A percentile compares a stretch with the other conserved stretches of the same genome.
phyloP scores from a whole-genome alignment of 2,888 invertebrate species.

The Andrena fulva region DNA sequence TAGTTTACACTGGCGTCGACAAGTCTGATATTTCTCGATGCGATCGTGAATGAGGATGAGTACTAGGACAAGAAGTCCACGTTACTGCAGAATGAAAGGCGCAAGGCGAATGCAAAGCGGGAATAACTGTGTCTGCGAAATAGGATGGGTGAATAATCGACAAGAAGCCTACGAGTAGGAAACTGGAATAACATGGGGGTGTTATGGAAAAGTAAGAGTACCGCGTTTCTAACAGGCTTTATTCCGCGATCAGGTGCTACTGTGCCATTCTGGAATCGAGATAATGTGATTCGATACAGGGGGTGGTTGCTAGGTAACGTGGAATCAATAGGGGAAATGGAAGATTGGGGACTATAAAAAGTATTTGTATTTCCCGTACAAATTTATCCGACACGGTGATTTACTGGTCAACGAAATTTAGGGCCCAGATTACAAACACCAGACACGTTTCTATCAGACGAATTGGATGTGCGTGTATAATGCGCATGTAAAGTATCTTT shows the following conservation, averaged over 20 bases:
- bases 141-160: conserved; percentile 46
- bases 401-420: conserved; percentile 20
- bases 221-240: conserved; percentile 46
- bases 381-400: conserved; percentile 31
- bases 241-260: conserved; percentile 53
- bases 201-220: conserved; percentile 58
- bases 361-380: conserved; percentile 37
- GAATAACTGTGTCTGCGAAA: background rate
- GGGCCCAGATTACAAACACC: background rate
- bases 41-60: conserved; percentile 6
- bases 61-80: background rate
- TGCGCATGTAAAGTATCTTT: background rate
- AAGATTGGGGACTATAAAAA: conserved; percentile 47
- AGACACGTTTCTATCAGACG: background rate
- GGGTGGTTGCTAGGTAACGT: conserved; percentile 53
- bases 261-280: conserved; percentile 64
- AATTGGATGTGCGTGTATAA: background rate
- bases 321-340: conserved; percentile 59
- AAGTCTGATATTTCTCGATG: conserved; percentile 14
- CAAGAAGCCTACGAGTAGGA: conserved; percentile 33
- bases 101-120: conserved; percentile 24
- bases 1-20: background rate
- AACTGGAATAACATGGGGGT: conserved; percentile 53
- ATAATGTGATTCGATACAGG: conserved; percentile 66
- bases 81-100: conserved; percentile 10